These are phyloP conservation scores for Zapornia atra DNA, from an alignment of 2,113 vertebrate genomes.

Conservation along the genomic window DNA sequence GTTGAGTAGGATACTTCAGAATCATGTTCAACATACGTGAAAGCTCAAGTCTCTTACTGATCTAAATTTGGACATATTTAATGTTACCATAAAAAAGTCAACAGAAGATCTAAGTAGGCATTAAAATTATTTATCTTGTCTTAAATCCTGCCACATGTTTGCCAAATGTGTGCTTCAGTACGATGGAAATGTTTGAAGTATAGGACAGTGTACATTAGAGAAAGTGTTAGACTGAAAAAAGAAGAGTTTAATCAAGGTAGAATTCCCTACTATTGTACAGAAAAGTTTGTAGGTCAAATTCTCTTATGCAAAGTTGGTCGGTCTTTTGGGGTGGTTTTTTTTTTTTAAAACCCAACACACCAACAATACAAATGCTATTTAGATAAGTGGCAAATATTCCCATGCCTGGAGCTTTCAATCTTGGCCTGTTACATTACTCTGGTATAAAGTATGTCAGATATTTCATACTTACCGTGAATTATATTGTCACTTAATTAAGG, in stretches of 20 bases:
- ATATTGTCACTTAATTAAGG: background rate
- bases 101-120: background rate
- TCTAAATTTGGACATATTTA: background rate
- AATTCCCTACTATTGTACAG: background rate
- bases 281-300: background rate
- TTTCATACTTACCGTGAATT: background rate
- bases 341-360: background rate
- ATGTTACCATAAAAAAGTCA: background rate
- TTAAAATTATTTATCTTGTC: background rate
- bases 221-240: background rate
- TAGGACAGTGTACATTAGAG: background rate
- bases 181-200: background rate
- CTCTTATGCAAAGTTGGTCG: background rate
- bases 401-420: background rate
- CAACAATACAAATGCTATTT: background rate
- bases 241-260: background rate
- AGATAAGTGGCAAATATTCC: background rate
- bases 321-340: no score
- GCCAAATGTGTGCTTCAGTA: background rate
- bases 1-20: background rate
- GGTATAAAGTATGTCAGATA: background rate
- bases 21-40: background rate
- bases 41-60: background rate
- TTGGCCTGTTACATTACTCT: background rate
- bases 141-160: background rate